phyloP scores from a whole-genome alignment of 2,113 vertebrate genomes.

The Chloropsis hardwickii region DNA sequence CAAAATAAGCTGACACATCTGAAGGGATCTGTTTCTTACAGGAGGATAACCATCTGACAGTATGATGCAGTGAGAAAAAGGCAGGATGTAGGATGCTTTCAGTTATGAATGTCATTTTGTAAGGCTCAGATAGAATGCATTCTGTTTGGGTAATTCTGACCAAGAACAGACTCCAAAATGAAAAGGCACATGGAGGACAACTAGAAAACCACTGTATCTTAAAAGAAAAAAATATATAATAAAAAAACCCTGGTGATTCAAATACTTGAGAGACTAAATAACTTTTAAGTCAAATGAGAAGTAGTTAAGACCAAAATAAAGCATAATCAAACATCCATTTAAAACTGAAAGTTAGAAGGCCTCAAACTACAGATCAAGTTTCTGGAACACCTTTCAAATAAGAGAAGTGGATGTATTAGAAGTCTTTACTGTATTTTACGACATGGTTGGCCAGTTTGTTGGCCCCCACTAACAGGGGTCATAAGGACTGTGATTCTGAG shows the following conservation, averaged over 20 bases:
- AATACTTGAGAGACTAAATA: background rate
- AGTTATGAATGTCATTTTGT: background rate
- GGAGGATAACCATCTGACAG: background rate
- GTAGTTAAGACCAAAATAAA: background rate
- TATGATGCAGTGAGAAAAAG: background rate
- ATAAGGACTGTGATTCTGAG: background rate
- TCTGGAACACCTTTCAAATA: background rate
- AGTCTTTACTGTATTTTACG: background rate
- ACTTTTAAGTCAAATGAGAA: background rate
- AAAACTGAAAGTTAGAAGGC: background rate
- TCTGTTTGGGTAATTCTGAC: background rate
- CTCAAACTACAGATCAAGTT: background rate
- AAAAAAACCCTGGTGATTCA: background rate
- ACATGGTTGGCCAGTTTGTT: background rate
- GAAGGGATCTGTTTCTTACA: background rate
- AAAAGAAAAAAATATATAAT: background rate
- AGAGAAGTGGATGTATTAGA: background rate
- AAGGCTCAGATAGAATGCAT: background rate
- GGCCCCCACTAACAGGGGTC: background rate
- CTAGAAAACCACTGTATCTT: background rate
- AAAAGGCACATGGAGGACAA: background rate
- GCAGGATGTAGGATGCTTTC: background rate
- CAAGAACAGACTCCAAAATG: background rate
- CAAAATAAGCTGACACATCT: background rate
- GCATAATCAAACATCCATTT: background rate